phyloP scores from a whole-genome alignment of 2,797 vertebrate genomes.

The Smutsia gigantea region DNA sequence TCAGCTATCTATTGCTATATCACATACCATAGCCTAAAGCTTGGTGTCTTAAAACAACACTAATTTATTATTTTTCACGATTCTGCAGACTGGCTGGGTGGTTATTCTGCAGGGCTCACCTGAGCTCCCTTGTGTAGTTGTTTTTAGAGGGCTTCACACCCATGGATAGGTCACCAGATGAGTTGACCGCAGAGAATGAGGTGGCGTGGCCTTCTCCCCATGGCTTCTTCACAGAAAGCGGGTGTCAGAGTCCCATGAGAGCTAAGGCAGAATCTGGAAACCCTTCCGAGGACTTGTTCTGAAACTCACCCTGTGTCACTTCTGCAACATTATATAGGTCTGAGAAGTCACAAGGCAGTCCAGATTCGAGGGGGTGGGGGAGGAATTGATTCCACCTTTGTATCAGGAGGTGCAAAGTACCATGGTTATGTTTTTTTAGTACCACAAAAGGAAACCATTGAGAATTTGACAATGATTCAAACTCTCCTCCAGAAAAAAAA shows the following conservation, averaged over 20 bases:
- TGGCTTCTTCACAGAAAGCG: background rate
- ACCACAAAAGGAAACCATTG: background rate
- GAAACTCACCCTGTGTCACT: background rate
- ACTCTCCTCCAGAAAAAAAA: background rate
- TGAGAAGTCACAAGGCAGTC: background rate
- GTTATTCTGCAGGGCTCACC: background rate
- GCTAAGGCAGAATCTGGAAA: background rate
- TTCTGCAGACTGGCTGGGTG: background rate
- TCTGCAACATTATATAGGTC: background rate
- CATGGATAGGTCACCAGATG: background rate
- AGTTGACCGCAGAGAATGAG: no score
- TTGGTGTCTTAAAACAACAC: background rate
- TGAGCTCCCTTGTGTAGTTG: background rate
- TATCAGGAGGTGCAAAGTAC: background rate
- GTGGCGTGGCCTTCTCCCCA: rapidly evolving
- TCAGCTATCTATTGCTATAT: background rate
- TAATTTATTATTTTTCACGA: background rate
- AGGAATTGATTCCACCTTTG: no score
- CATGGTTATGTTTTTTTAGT: background rate
- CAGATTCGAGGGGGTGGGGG: background rate
- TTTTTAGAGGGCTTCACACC: background rate
- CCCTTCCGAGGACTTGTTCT: background rate
- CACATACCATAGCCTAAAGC: background rate
- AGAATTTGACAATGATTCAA: background rate
- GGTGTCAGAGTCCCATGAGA: background rate